Percentiles rank a stretch among this genome's conserved stretches.
phyloP scores from a whole-genome alignment of 2,113 vertebrate species.

The Arenaria interpres region DNA sequence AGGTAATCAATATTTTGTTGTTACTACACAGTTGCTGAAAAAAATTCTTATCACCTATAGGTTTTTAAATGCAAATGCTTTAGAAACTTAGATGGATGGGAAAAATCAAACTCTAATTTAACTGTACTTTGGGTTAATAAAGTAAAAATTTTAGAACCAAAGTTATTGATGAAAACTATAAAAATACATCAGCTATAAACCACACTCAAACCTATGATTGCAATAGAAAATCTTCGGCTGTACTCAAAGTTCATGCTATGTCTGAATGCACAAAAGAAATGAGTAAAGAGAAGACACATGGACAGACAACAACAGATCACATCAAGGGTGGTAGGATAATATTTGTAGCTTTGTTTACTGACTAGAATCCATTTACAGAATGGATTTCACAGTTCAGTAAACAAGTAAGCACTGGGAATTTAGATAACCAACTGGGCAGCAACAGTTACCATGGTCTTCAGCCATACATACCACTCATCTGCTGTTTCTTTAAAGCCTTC shows the following conservation, averaged over 20 bases:
- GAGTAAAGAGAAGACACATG: not conserved
- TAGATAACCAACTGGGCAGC: constrained; percentile 1
- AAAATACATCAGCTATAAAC: not conserved
- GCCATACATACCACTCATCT: not conserved
- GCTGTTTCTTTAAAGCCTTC: constrained; percentile 15
- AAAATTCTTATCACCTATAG: not conserved
- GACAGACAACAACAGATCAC: not conserved
- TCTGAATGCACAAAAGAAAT: not conserved
- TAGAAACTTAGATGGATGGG: not conserved
- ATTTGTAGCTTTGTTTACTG: constrained; percentile 73
- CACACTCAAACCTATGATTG: not conserved
- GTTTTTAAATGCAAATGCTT: not conserved
- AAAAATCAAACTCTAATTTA: not conserved
- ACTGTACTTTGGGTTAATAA: not conserved
- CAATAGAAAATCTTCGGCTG: not conserved
- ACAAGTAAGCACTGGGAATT: constrained; percentile 29
- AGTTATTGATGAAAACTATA: not conserved
- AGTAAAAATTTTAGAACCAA: not conserved
- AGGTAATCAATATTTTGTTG: not conserved
- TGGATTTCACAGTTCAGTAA: constrained; percentile 76
- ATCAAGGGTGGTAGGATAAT: not conserved
- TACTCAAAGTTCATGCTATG: not conserved
- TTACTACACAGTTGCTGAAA: not conserved
- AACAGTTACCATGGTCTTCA: constrained; percentile 12
- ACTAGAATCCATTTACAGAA: constrained; percentile 74